Evolutionary conservation across 1,140 invertebrate genomes (phyloP).

Genomic region (Drosophila setifemur): DNA sequence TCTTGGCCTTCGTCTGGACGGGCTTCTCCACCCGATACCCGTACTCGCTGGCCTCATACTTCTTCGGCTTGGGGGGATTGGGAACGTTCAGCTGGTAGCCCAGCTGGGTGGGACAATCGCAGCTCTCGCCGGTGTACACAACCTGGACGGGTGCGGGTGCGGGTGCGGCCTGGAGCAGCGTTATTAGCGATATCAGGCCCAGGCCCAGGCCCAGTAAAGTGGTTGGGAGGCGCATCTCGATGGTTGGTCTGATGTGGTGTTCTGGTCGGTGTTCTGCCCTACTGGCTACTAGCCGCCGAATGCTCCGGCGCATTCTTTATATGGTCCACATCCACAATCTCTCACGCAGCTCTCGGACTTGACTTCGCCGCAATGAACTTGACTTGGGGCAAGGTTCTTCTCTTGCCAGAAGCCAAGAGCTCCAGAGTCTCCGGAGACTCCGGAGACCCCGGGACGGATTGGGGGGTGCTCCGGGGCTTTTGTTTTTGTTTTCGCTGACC

Average conservation of each 20-base stretch:
- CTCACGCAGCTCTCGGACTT: slow-evolving; percentile 48
- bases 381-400: slow-evolving; percentile 64
- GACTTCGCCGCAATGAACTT: slow-evolving; percentile 38
- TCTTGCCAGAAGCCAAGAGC: background rate
- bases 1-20: slow-evolving; percentile 67
- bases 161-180: slow-evolving; percentile 16
- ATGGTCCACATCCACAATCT: slow-evolving; percentile 50
- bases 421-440: background rate
- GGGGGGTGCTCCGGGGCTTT: slow-evolving; percentile 2
- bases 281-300: slow-evolving; percentile 60
- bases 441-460: background rate
- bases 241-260: background rate
- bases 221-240: background rate
- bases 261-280: slow-evolving; percentile 48
- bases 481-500: slow-evolving; percentile 59
- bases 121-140: slow-evolving; percentile 69
- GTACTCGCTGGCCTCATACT: slow-evolving; percentile 46
- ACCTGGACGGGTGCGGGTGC: slow-evolving; percentile 58
- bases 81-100: slow-evolving; percentile 72
- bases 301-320: slow-evolving; percentile 61
- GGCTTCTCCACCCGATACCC: slow-evolving; percentile 74
- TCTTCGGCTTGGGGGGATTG: slow-evolving; percentile 44
- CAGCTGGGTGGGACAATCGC: slow-evolving; percentile 63
- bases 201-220: slow-evolving; percentile 17
- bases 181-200: slow-evolving; percentile 1